These are phyloP conservation scores for Drosophila stalkeri DNA, from an alignment of 2,888 invertebrate genomes.

Conservation along the genomic window DNA sequence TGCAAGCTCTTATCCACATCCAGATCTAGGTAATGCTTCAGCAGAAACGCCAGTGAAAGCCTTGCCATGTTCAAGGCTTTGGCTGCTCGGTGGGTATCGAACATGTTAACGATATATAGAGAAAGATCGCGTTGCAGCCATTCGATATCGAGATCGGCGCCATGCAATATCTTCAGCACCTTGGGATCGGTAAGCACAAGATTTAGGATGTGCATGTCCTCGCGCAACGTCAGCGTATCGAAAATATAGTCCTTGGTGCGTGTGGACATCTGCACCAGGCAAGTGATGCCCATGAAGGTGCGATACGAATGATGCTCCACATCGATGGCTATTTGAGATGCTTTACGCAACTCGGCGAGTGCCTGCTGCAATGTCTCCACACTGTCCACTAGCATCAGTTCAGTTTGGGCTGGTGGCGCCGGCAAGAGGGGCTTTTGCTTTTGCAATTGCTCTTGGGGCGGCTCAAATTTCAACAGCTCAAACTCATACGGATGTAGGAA, in stretches of 20 bases:
- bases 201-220: constrained; percentile 93
- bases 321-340: constrained; percentile 94
- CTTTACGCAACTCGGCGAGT: constrained; percentile 88
- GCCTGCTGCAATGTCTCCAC: constrained; percentile 88
- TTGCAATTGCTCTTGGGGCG: constrained; percentile 86
- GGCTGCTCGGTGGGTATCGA: constrained; percentile 97
- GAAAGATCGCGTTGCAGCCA: constrained; percentile 99
- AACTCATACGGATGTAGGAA: constrained; percentile 95
- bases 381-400: constrained; percentile 89
- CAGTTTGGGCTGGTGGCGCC: constrained; percentile 88
- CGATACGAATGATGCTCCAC: constrained; percentile 97
- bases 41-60: constrained; percentile 91
- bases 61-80: constrained; percentile 89
- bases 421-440: constrained; percentile 84
- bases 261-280: constrained; percentile 97
- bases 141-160: constrained; percentile 93
- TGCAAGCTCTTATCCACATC: constrained; percentile 96
- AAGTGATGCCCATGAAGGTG: constrained; percentile 96
- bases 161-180: constrained; percentile 97
- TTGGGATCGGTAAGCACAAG: constrained; percentile 95
- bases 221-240: constrained; percentile 94
- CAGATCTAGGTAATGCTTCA: constrained; percentile 91
- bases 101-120: constrained; percentile 97
- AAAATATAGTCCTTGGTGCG: constrained; percentile 92
- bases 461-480: constrained; percentile 91